Conservation (phyloP, 2,797 vertebrate species). For the Orestias chungarensis region DNA sequence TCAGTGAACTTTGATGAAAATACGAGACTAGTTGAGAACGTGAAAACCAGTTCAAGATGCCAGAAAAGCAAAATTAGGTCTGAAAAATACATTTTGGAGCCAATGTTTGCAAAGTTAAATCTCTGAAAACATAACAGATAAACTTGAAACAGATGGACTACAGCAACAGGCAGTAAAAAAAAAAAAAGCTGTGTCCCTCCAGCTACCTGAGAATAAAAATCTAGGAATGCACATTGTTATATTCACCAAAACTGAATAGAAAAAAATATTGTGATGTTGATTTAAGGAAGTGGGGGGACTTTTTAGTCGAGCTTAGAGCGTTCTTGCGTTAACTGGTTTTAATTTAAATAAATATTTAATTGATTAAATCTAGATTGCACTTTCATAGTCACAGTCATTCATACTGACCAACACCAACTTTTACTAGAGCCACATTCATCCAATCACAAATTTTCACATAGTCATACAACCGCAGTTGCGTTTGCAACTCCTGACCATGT, state of each 20-base stretch:
- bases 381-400: no score
- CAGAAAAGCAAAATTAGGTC: no score
- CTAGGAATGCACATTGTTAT: no score
- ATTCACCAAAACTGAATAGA: no score
- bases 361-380: background rate
- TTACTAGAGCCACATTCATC: background rate
- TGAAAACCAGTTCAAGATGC: background rate
- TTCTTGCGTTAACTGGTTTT: background rate
- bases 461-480: no score
- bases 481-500: background rate
- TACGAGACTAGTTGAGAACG: background rate
- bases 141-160: background rate
- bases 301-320: background rate
- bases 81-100: background rate
- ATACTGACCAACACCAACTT: background rate
- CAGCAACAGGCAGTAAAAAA: background rate
- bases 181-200: background rate
- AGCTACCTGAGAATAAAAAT: background rate
- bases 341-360: background rate
- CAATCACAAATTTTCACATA: background rate
- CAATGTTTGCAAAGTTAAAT: background rate
- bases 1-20: background rate
- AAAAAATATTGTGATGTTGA: background rate
- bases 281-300: background rate
- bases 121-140: background rate